Percentiles rank a stretch among this genome's conserved stretches.
phyloP scores from a whole-genome alignment of 2,113 vertebrate species.

The Rhynchomys soricoides region DNA sequence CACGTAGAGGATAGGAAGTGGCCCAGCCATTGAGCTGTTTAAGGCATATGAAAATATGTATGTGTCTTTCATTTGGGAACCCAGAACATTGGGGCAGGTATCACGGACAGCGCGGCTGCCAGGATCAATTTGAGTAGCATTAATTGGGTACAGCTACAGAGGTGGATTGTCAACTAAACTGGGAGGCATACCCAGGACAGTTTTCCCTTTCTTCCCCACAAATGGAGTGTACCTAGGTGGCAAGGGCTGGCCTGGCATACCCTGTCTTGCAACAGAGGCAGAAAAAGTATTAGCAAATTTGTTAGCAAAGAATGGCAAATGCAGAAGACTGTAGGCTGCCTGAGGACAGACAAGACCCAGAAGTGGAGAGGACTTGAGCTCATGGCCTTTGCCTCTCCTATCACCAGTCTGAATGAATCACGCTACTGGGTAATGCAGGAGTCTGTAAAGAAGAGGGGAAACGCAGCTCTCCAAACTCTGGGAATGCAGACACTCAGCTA shows the following conservation, averaged over 20 bases:
- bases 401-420: neutral
- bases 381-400: neutral
- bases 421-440: neutral
- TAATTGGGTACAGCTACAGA: neutral
- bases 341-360: neutral
- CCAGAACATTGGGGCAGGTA: no score
- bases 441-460: neutral
- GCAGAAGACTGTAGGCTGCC: neutral
- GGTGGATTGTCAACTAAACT: neutral
- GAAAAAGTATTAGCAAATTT: neutral
- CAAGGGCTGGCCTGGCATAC: neutral
- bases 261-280: neutral
- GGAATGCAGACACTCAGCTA: neutral
- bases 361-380: neutral
- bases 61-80: no score
- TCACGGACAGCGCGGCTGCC: no score
- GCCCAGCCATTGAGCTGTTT: no score
- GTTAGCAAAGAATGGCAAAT: neutral
- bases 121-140: no score
- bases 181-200: neutral
- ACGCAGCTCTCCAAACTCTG: neutral
- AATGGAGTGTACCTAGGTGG: neutral
- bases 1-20: no score
- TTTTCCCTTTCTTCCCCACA: neutral
- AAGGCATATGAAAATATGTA: no score